These are phyloP conservation scores for Megalops atlanticus DNA, from an alignment of 2,113 vertebrate genomes.

Conservation along the genomic window DNA sequence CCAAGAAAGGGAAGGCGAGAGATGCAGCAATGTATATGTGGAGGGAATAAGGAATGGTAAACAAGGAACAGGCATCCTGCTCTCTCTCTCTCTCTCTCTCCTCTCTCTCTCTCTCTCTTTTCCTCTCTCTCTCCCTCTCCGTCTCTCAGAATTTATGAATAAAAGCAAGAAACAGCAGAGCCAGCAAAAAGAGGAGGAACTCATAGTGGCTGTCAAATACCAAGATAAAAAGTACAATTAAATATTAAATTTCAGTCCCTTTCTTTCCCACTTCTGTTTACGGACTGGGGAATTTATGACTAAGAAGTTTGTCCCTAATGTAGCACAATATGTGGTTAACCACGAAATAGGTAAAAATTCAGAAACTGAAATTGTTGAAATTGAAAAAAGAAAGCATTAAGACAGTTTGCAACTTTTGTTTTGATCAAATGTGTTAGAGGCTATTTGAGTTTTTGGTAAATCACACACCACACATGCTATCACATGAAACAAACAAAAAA, in stretches of 20 bases:
- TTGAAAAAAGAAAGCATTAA: background rate
- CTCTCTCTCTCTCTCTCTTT: constrained; percentile 20
- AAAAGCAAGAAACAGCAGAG: constrained; percentile 53
- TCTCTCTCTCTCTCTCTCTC: constrained; percentile 44
- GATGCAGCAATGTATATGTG: constrained; percentile 54
- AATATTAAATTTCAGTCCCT: constrained; percentile 49
- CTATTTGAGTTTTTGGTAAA: background rate
- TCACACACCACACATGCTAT: background rate
- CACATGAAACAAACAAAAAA: background rate
- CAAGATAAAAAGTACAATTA: constrained; percentile 58
- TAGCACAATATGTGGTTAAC: constrained; percentile 11
- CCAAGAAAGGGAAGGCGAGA: constrained; percentile 72
- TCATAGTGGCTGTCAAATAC: constrained; percentile 70
- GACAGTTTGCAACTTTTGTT: background rate
- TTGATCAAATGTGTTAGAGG: background rate
- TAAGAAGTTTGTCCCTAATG: constrained; percentile 43
- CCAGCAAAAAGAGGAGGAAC: constrained; percentile 51
- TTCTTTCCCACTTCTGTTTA: constrained; percentile 30
- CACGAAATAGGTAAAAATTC: background rate
- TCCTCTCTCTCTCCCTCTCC: constrained; percentile 4
- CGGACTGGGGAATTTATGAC: constrained; percentile 35
- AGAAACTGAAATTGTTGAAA: background rate
- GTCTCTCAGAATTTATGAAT: constrained; percentile 64
- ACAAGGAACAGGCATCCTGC: constrained; percentile 60
- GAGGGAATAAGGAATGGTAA: constrained; percentile 37